Base-by-base conservation (phyloP, 2,888 invertebrate genomes). In the Agrotis segetum region DNA sequence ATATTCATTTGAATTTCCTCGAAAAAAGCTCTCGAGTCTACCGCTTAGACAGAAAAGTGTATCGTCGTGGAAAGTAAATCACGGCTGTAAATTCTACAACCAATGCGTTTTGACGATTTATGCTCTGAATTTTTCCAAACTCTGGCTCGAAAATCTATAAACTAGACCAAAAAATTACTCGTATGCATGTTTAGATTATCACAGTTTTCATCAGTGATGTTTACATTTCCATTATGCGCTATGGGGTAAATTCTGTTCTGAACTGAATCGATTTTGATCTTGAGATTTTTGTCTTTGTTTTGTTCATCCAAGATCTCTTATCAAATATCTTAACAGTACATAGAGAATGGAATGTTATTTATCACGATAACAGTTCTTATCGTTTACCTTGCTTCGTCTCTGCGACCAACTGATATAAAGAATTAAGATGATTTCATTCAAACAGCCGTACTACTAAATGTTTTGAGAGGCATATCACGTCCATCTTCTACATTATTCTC, bases 81-180 rank as follows among this genome's bases (percentile, higher is more conserved):
- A 87, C 78, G 69, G 80, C 87, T 70, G 91, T 94, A 94, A 94
- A 93, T 94, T 88, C 79, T 80, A 83, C 82, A 88, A 78, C 86
- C 87, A 89, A 87, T 88, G 89, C 88, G 83, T 89, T 90, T 85
- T 83, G 85, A 88, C 88, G 88, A 93, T 94, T 93, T 93, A 93
- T 93, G 88, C 72, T 85, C 80, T 74, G 77, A 88, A 88, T 87
- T 88, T 89, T 89, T 86, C 84, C 86, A 83, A 89, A 90, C 85
- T 87, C 70, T 78, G 77, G 79, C 85, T 83, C 58, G 60, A 61
- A 79, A 78, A 79, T 59, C 77, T 79, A 83, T 82, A 77, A 82
- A 85, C 76, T 83, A 84, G 70, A 81, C 72, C 83, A 76, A 80
- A 80, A 74, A 66, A 67, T 74, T 84, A 72, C 74, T 65, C 69